phyloP scores from a whole-genome alignment of 2,797 vertebrate species.

The Xiphophorus birchmanni region DNA sequence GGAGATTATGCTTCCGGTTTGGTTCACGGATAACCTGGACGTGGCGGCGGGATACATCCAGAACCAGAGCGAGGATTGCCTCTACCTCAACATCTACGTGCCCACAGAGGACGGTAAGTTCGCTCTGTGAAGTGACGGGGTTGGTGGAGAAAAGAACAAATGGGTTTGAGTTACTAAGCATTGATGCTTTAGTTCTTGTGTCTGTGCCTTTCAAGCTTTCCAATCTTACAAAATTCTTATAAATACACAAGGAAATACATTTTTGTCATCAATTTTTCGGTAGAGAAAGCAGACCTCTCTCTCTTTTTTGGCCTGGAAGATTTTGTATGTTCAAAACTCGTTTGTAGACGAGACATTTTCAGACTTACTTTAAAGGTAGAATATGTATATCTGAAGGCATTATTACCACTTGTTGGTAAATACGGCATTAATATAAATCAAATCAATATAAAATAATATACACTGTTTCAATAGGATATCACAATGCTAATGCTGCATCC shows the following conservation, averaged over 20 bases:
- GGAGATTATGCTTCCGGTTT: constrained; percentile 93
- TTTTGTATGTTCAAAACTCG: neutral
- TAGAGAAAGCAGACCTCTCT: neutral
- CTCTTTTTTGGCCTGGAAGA: constrained; percentile 12
- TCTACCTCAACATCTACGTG: constrained; percentile 94
- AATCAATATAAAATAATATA: neutral
- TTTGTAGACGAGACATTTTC: neutral
- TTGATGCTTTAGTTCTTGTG: neutral
- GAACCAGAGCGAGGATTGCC: constrained; percentile 95
- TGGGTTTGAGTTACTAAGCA: constrained; percentile 20
- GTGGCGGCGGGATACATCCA: constrained; percentile 91
- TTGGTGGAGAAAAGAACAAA: too few species aligned
- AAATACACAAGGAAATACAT: neutral
- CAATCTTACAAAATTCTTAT: neutral
- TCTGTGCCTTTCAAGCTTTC: constrained; percentile 10
- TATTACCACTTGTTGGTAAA: neutral
- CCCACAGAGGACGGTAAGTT: constrained; percentile 94
- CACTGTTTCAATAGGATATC: neutral
- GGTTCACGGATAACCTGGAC: constrained; percentile 95
- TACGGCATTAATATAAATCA: neutral
- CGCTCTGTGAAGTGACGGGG: constrained; percentile 11
- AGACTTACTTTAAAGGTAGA: neutral
- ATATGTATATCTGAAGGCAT: neutral
- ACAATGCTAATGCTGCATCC: neutral
- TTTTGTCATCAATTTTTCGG: neutral